Percentiles rank a stretch among this genome's conserved stretches.
These are phyloP conservation scores for Clavelina lepadiformis DNA, from an alignment of 23 tunicate species.

Conservation along the genomic window DNA sequence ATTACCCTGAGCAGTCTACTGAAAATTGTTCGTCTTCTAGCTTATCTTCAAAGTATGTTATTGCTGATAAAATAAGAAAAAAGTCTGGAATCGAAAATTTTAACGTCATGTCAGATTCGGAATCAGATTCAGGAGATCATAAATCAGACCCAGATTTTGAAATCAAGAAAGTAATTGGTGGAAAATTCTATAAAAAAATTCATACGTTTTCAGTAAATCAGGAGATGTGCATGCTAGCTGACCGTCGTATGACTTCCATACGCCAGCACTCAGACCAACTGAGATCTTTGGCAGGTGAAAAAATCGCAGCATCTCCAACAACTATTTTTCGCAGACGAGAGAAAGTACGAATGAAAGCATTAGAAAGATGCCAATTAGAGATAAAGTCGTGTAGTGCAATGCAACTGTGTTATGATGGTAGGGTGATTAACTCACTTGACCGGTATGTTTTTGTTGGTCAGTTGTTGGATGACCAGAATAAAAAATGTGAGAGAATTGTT, in stretches of 20 bases:
- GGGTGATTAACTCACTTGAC: not conserved
- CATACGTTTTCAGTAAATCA: not conserved
- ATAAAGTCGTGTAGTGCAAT: not conserved
- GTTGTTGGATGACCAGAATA: not conserved
- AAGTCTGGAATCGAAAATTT: no score
- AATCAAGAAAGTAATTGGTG: not conserved
- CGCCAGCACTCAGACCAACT: constrained; percentile 21
- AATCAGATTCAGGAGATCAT: no score
- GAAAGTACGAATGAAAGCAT: constrained; percentile 7
- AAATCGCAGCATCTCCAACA: constrained; percentile 10
- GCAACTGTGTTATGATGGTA: constrained; percentile 18
- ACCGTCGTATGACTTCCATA: constrained; percentile 7
- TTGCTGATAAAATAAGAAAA: no score
- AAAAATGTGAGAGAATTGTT: not conserved
- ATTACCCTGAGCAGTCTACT: no score
- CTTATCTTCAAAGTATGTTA: no score
- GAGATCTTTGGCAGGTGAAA: not conserved
- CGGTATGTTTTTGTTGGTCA: constrained; percentile 17
- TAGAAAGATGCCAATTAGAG: not conserved
- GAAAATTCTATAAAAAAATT: not conserved
- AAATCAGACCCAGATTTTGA: no score
- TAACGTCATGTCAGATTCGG: no score
- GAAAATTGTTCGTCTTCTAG: no score
- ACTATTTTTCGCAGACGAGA: constrained; percentile 6
- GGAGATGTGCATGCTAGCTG: constrained; percentile 7